phyloP scores from a whole-genome alignment of 2,797 vertebrate genomes.

The Coranthus polyacanthus region DNA sequence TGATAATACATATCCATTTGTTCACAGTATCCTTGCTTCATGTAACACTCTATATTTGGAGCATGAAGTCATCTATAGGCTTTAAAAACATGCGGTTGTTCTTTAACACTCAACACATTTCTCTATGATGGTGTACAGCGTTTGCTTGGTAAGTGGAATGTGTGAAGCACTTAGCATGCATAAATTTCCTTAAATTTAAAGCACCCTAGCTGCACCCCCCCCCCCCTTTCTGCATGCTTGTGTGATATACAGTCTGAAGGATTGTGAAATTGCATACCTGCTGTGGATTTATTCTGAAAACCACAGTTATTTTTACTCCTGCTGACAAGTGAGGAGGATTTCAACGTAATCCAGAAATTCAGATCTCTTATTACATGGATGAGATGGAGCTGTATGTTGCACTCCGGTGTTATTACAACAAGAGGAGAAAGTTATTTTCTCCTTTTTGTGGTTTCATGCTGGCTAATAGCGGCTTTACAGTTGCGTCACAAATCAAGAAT shows the following conservation, averaged over 20 bases:
- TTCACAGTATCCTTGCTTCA: too few species aligned
- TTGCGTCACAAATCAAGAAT: conserved; percentile 72
- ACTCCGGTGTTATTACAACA: conserved; percentile 65
- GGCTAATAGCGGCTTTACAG: conserved; percentile 67
- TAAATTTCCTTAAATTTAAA: conserved; percentile 34
- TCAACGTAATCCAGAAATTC: conserved; percentile 70
- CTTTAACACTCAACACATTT: background rate
- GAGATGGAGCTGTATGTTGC: conserved; percentile 57
- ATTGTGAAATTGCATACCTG: conserved; percentile 65
- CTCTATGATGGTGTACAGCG: conserved; percentile 8
- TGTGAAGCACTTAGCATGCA: background rate
- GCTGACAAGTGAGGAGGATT: conserved; percentile 73
- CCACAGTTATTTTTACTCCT: conserved; percentile 77
- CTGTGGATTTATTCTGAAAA: conserved; percentile 61
- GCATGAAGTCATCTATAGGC: background rate
- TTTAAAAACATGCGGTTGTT: background rate
- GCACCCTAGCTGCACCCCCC: conserved; percentile 3
- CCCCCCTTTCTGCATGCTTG: background rate
- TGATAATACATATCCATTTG: too few species aligned
- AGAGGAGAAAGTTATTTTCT: conserved; percentile 58
- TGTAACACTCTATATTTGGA: too few species aligned
- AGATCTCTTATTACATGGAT: conserved; percentile 72
- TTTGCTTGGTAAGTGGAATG: conserved; percentile 2
- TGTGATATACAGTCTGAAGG: conserved; percentile 35
- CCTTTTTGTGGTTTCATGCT: conserved; percentile 73